These are phyloP conservation scores for Ailuropoda melanoleuca DNA, from an alignment of 2,113 vertebrate genomes.

Conservation along the genomic window DNA sequence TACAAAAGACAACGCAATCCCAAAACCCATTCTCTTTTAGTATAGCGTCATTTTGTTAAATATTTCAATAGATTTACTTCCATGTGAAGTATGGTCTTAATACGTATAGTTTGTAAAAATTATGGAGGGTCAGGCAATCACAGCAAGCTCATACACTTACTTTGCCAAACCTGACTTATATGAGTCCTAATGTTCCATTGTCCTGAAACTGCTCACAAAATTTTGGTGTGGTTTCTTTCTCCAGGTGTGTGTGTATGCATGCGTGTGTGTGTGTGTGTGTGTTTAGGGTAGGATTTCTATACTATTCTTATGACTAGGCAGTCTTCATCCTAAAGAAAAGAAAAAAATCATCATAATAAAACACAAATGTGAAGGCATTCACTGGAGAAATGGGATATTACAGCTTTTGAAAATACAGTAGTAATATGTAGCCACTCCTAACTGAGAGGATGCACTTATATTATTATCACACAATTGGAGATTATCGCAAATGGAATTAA, in stretches of 20 bases:
- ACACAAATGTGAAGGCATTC: neutral
- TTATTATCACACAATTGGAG: neutral
- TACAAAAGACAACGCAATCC: neutral
- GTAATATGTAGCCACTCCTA: neutral
- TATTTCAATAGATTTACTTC: constrained; percentile 16
- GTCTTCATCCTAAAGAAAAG: neutral
- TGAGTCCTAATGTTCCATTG: neutral
- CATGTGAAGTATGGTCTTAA: neutral
- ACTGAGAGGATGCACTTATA: neutral
- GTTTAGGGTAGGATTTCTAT: neutral
- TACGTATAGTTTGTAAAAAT: neutral
- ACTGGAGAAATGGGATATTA: neutral
- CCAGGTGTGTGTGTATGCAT: neutral
- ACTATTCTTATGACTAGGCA: neutral
- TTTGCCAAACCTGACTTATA: neutral
- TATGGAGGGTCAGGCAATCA: neutral
- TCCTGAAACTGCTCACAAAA: neutral
- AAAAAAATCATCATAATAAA: neutral
- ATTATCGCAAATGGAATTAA: neutral
- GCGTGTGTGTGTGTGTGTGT: neutral
- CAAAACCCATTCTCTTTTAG: neutral
- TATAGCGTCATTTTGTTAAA: neutral
- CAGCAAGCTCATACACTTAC: neutral
- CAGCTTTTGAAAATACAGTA: neutral
- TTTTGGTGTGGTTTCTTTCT: neutral